Evolutionary conservation across 2,888 invertebrate species (phyloP).

Genomic region (Tortrix viridana): DNA sequence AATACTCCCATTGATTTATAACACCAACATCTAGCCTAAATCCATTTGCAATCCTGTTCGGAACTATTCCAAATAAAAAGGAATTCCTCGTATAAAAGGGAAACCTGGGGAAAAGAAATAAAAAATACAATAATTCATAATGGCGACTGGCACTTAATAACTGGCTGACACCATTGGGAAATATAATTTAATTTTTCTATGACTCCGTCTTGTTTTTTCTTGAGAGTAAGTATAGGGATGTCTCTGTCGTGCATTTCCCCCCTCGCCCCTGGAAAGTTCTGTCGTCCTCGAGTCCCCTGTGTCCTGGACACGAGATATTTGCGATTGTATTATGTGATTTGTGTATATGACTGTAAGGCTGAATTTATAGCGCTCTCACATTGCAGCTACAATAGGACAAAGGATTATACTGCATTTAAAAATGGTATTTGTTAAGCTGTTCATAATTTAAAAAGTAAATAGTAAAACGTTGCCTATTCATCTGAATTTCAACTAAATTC

Average conservation of each 20-base stretch:
- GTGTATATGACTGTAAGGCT: conserved; percentile 70
- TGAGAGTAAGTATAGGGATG: conserved; percentile 47
- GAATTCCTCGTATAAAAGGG: conserved; percentile 75
- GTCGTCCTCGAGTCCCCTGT: conserved; percentile 73
- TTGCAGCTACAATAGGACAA: conserved; percentile 15
- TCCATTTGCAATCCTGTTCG: conserved; percentile 71
- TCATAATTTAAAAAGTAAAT: not conserved
- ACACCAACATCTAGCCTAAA: conserved; percentile 55
- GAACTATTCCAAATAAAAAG: conserved; percentile 79
- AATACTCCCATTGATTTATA: conserved; percentile 61
- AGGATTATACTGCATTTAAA: conserved; percentile 11
- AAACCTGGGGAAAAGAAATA: conserved; percentile 76
- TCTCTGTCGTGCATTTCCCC: conserved; percentile 66
- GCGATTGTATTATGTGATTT: conserved; percentile 81
- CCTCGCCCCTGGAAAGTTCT: conserved; percentile 59
- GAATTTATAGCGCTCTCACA: conserved; percentile 63
- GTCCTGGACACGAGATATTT: conserved; percentile 81
- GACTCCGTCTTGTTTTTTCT: conserved; percentile 57
- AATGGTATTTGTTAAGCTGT: not conserved
- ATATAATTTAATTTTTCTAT: conserved; percentile 84
- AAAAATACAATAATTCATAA: conserved; percentile 83
- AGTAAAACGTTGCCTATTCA: not conserved
- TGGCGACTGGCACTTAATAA: conserved; percentile 85
- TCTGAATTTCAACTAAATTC: no score
- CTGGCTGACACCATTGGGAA: conserved; percentile 85